These are phyloP conservation scores for Tanypteryx hageni DNA, from an alignment of 2,888 invertebrate genomes.

Conservation along the genomic window DNA sequence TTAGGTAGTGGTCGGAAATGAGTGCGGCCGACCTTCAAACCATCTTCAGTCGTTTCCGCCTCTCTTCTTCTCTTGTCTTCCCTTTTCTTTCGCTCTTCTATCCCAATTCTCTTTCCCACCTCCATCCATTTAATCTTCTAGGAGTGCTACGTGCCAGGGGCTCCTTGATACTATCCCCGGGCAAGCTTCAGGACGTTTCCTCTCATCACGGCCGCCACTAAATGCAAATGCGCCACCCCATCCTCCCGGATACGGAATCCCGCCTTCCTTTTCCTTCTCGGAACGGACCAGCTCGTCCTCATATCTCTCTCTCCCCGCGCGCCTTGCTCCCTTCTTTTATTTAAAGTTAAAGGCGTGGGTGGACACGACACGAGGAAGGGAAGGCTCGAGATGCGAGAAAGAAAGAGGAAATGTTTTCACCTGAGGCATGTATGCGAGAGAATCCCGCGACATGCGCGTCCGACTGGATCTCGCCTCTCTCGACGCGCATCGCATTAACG, in stretches of 20 bases:
- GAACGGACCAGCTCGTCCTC: too few relatives aligned
- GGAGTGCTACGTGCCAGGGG: neutral
- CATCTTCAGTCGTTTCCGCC: too few relatives aligned
- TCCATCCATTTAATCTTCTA: slow-evolving; percentile 1
- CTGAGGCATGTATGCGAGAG: too few relatives aligned
- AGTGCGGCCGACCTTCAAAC: too few relatives aligned
- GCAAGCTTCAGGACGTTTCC: neutral
- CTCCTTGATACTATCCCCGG: neutral
- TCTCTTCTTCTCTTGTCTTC: too few relatives aligned
- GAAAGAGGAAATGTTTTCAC: neutral
- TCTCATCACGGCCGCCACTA: neutral
- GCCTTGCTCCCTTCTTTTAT: neutral
- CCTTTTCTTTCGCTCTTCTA: too few relatives aligned
- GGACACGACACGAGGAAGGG: neutral
- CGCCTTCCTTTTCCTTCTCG: too few relatives aligned
- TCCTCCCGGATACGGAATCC: neutral
- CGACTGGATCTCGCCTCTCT: too few relatives aligned
- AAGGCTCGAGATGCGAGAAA: neutral
- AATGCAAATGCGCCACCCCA: neutral
- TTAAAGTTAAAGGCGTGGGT: neutral
- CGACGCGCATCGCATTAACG: too few relatives aligned
- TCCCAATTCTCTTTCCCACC: neutral
- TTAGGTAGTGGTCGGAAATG: too few relatives aligned
- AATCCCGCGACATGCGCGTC: too few relatives aligned
- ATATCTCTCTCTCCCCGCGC: neutral